Conservation (phyloP, 2,888 invertebrate species). For the Pocota personata region DNA sequence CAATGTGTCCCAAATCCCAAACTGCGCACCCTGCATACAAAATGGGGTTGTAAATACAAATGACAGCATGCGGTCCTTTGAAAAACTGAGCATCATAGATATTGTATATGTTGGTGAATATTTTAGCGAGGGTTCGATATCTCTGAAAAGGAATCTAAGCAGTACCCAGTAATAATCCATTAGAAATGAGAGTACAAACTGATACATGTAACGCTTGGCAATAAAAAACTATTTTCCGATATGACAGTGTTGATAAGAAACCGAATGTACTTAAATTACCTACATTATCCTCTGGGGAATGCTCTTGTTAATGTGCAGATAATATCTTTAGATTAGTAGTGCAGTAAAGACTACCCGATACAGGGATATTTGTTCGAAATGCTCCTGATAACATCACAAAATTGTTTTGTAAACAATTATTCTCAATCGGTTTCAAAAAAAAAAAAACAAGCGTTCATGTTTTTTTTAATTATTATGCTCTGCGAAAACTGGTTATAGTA, state of each 20-base stretch:
- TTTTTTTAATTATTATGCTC: no score
- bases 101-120: conserved; percentile 32
- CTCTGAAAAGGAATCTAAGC: conserved; percentile 41
- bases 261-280: conserved; percentile 58
- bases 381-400: conserved; percentile 22
- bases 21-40: conserved; percentile 52
- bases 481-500: no score
- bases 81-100: conserved; percentile 63
- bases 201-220: conserved; percentile 56
- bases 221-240: conserved; percentile 69
- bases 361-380: conserved; percentile 8
- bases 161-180: conserved; percentile 45
- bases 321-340: conserved; percentile 47
- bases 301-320: conserved; percentile 58
- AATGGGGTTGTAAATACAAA: conserved; percentile 67
- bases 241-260: conserved; percentile 60
- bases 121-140: conserved; percentile 50
- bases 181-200: conserved; percentile 58
- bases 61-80: conserved; percentile 47
- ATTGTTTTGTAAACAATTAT: conserved; percentile 29
- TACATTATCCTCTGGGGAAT: conserved; percentile 56
- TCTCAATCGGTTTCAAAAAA: background rate
- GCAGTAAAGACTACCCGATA: conserved; percentile 2
- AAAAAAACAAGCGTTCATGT: no score
- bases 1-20: conserved; percentile 65